Conservation (phyloP, 2,113 vertebrate species). For the Scolopax mira region DNA sequence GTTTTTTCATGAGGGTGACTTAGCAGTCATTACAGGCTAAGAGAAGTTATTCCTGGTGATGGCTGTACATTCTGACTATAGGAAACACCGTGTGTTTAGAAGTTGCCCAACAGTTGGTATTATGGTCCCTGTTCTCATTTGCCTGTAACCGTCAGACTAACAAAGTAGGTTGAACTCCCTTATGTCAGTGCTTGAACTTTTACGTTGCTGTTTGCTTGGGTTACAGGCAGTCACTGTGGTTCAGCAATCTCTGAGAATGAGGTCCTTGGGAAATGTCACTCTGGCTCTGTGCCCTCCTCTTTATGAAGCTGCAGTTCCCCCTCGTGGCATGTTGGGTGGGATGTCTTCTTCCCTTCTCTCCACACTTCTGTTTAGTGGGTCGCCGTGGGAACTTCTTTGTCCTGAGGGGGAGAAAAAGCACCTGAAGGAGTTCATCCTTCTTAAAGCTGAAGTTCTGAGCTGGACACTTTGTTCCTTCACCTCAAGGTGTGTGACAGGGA, state of each 20-base stretch:
- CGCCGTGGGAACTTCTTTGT: neutral
- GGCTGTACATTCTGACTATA: neutral
- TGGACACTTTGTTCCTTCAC: neutral
- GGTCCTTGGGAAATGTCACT: neutral
- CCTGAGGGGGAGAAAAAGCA: neutral
- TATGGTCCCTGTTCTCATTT: neutral
- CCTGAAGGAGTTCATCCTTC: neutral
- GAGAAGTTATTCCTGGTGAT: neutral
- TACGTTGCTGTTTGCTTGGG: neutral
- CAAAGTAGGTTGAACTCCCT: neutral
- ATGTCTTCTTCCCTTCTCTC: neutral
- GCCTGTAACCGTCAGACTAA: neutral
- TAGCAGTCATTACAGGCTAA: neutral
- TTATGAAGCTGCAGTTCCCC: neutral
- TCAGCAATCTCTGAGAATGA: neutral
- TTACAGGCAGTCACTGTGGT: neutral
- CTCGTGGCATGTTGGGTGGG: neutral
- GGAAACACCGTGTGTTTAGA: neutral
- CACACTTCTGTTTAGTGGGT: neutral
- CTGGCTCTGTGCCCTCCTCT: neutral
- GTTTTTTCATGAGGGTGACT: neutral
- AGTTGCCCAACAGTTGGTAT: neutral
- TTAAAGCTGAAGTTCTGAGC: neutral
- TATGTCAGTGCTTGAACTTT: neutral
- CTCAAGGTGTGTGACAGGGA: neutral